Conservation (phyloP, 2,888 invertebrate species). For the Drosophila limbata region DNA sequence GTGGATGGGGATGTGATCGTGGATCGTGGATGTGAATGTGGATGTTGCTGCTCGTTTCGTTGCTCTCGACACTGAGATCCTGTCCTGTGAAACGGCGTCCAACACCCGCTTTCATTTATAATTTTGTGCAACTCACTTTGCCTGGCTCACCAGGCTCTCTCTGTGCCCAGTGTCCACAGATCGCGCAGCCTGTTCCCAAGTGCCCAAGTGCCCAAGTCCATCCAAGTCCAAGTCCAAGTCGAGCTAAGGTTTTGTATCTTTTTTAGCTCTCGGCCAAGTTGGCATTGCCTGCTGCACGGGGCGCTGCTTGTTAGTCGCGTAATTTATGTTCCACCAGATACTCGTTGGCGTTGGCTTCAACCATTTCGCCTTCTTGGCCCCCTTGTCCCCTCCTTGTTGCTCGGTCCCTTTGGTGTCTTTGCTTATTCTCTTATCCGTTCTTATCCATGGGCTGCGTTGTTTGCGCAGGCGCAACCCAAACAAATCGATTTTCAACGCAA, state of each 20-base stretch:
- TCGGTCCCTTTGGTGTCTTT: conserved; percentile 67
- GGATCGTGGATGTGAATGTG: conserved; percentile 36
- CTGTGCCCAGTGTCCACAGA: neutral
- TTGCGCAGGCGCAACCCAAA: conserved; percentile 84
- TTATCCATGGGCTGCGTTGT: conserved; percentile 80
- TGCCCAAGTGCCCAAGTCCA: conserved; percentile 50
- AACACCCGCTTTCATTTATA: conserved; percentile 81
- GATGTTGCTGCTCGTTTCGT: conserved; percentile 6
- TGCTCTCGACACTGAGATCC: conserved; percentile 19
- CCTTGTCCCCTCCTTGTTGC: neutral
- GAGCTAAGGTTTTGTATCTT: conserved; percentile 65
- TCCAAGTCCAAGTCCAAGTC: conserved; percentile 13
- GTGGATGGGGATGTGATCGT: conserved; percentile 58
- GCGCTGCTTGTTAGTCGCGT: conserved; percentile 84
- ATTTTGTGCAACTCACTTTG: conserved; percentile 79
- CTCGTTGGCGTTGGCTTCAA: conserved; percentile 79
- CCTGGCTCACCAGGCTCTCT: conserved; percentile 15
- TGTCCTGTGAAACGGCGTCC: conserved; percentile 60
- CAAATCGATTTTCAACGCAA: conserved; percentile 85
- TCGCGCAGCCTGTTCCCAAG: conserved; percentile 61
- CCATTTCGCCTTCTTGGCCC: conserved; percentile 45
- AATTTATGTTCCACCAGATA: conserved; percentile 84
- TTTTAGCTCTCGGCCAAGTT: conserved; percentile 69
- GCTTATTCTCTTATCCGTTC: conserved; percentile 81
- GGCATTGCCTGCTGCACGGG: conserved; percentile 69